Evolutionary conservation across 2,113 vertebrate species (phyloP).

Genomic region (Gorsachius goisagi): DNA sequence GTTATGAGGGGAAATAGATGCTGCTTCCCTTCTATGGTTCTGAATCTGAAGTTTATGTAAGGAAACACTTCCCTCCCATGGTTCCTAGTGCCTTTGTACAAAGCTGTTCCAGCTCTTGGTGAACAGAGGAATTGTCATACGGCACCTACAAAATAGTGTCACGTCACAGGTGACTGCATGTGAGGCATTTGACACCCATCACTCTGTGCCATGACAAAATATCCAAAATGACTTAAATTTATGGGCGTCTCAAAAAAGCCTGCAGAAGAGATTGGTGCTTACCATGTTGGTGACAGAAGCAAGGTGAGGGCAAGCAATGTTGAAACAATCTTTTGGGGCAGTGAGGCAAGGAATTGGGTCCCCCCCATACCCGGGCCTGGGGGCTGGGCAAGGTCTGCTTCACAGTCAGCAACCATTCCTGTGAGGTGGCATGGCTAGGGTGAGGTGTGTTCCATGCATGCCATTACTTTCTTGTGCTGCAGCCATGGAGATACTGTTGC

Average conservation of each 20-base stretch:
- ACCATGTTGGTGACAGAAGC: accelerated
- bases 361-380: accelerated
- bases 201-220: accelerated
- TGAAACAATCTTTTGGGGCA: accelerated
- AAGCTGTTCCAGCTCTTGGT: background rate
- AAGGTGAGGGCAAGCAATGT: background rate
- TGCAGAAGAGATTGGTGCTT: accelerated
- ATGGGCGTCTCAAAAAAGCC: accelerated
- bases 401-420: accelerated
- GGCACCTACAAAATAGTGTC: too few relatives aligned
- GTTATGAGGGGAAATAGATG: background rate
- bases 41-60: too few relatives aligned
- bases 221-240: accelerated
- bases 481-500: background rate
- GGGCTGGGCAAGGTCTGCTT: accelerated
- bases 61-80: accelerated
- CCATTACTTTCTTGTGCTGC: accelerated
- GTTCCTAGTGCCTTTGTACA: background rate
- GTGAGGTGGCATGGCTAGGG: accelerated
- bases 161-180: accelerated
- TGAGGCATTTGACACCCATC: accelerated
- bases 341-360: background rate
- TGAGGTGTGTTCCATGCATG: accelerated
- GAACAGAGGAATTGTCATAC: accelerated
- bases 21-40: accelerated